These are phyloP conservation scores for Glaucopsyche alexis DNA, from an alignment of 2,888 invertebrate genomes.

Conservation along the genomic window DNA sequence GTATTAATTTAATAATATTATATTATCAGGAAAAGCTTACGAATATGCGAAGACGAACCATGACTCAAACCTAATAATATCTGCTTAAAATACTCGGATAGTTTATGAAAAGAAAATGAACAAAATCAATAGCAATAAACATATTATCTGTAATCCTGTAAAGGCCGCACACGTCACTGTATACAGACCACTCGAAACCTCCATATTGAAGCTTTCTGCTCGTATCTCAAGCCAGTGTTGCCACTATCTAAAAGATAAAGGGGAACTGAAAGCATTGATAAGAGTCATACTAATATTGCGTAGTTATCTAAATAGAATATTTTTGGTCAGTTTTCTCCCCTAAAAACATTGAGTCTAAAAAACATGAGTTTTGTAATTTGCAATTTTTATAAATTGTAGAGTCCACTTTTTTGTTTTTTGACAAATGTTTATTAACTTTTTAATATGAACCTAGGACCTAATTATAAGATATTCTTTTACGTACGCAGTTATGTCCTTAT, in stretches of 20 bases:
- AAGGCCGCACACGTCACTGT: conserved; percentile 45
- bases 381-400: too few relatives aligned
- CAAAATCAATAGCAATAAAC: conserved; percentile 26
- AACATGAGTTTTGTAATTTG: too few relatives aligned
- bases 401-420: too few relatives aligned
- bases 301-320: background rate
- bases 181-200: conserved; percentile 62
- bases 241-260: conserved; percentile 69
- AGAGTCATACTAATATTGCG: conserved; percentile 44
- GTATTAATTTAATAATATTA: too few relatives aligned
- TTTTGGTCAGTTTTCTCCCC: background rate
- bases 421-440: background rate
- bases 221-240: conserved; percentile 72
- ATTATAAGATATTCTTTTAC: background rate
- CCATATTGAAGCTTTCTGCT: conserved; percentile 66
- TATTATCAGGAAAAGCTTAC: too few relatives aligned
- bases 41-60: too few relatives aligned
- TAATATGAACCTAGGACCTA: background rate
- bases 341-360: background rate
- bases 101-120: background rate
- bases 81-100: too few relatives aligned
- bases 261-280: conserved; percentile 69
- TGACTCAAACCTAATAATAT: too few relatives aligned
- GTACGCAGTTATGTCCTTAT: background rate
- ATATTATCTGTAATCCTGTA: conserved; percentile 25